Percentiles rank a stretch among this genome's conserved stretches.
phyloP scores from a whole-genome alignment of 37 sponge, comb jelly and placozoan genomes.

The Haliclona indistincta region DNA sequence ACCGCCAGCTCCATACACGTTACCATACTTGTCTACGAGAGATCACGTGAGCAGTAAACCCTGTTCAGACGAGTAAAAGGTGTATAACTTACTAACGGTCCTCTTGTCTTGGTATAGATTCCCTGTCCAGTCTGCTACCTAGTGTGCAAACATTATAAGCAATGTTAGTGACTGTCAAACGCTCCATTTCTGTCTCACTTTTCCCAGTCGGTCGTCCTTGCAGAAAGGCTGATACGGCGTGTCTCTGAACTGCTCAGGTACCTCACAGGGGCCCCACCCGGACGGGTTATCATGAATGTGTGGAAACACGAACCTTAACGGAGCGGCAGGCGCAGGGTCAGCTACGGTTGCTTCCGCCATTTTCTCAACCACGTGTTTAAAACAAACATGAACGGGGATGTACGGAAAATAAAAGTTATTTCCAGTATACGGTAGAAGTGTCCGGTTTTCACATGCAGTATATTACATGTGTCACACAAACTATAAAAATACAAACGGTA shows the following conservation, averaged over 20 bases:
- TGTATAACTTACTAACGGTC: conserved; percentile 60
- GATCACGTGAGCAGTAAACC: not conserved
- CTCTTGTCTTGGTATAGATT: conserved; percentile 78
- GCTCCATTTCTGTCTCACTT: conserved; percentile 60
- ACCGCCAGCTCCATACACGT: conserved; percentile 77
- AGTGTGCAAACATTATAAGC: not conserved
- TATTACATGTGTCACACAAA: conserved; percentile 2
- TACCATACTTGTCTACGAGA: conserved; percentile 68
- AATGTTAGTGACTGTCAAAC: not conserved
- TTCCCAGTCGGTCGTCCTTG: conserved; percentile 91
- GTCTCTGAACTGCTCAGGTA: conserved; percentile 89
- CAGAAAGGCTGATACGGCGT: conserved; percentile 96
- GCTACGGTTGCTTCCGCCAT: too few relatives aligned
- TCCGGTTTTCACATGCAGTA: too few relatives aligned
- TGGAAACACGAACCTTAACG: conserved; percentile 63
- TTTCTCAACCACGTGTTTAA: too few relatives aligned
- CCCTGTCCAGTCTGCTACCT: conserved; percentile 95
- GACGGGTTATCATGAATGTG: conserved; percentile 76
- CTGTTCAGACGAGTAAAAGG: not conserved
- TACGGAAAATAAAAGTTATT: too few relatives aligned
- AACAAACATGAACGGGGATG: too few relatives aligned
- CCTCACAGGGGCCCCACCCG: conserved; percentile 94
- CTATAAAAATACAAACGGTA: not conserved
- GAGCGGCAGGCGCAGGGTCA: too few relatives aligned
- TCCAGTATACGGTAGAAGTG: too few relatives aligned